These are phyloP conservation scores for Aurelia aurita DNA, from an alignment of 30 jellyfish, hydroid and myxozoan genomes.

Conservation along the genomic window DNA sequence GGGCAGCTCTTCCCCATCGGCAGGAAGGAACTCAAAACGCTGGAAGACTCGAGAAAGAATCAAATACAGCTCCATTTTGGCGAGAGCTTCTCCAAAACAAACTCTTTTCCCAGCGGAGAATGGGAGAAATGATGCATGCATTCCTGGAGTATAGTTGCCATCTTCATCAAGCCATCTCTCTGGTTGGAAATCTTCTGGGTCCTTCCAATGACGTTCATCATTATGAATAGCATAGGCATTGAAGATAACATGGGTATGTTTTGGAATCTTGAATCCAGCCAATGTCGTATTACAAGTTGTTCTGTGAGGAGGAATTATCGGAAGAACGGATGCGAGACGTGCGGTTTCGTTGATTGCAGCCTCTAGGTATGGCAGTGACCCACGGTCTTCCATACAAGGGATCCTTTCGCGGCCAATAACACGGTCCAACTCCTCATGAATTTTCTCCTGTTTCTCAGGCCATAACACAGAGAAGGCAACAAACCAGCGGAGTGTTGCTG, in stretches of 20 bases:
- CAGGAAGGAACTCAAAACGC: conserved; percentile 28
- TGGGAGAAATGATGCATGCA: conserved; percentile 23
- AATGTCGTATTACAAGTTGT: conserved; percentile 67
- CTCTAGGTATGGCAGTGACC: conserved; percentile 41
- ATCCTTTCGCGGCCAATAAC: conserved; percentile 53
- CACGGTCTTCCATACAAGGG: conserved; percentile 48
- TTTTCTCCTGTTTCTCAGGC: conserved; percentile 61
- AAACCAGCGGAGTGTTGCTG: conserved; percentile 51
- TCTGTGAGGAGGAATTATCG: conserved; percentile 49
- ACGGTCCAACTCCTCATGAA: conserved; percentile 37
- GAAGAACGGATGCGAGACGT: conserved; percentile 61
- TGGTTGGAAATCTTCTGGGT: conserved; percentile 55
- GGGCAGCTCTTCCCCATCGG: conserved; percentile 4
- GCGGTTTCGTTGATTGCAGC: conserved; percentile 69
- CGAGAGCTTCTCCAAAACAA: conserved; percentile 49
- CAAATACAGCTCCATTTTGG: conserved; percentile 52
- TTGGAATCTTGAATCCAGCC: conserved; percentile 63
- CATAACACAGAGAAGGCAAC: conserved; percentile 43
- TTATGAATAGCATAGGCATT: conserved; percentile 53
- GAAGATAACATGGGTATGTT: conserved; percentile 62
- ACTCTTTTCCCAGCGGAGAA: conserved; percentile 54
- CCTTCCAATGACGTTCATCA: conserved; percentile 61
- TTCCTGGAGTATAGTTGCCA: conserved; percentile 20
- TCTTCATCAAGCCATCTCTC: conserved; percentile 57
- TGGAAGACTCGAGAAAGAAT: conserved; percentile 17